Evolutionary conservation across 1,140 invertebrate genomes (phyloP), one percentile per base, ranked within the genome.

Genomic region (Hetaerina americana): DNA sequence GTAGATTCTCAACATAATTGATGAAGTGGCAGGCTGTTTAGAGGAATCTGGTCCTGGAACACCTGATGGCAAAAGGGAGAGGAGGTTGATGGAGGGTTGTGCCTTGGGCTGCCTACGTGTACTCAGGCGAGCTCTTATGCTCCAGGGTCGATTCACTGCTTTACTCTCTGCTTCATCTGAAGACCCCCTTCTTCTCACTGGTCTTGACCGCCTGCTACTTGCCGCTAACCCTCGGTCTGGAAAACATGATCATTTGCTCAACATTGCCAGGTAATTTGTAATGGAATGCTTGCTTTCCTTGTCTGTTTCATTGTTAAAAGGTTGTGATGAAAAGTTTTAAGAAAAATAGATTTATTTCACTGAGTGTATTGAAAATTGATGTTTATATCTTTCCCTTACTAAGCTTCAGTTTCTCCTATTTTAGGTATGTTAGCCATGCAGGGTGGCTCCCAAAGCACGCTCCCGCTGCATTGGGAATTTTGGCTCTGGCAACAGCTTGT

Each of bases 201-300:
- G 89, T 5, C 79, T 96, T 3, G 92, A 90, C 69, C 90, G 92
- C 74, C 85, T 97, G 8, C 81, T 97, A 0, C 79, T 95, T n/a
- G 90, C 90, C 71, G 85, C 93, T 15, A 94, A 95, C 83, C 87
- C 89, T 12, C 82, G 89, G 12, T 89, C 85, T 5, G 87, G 87
- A 2, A 87, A 87, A 76, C 89, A 92, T 0, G 92, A 94, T 78
- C 88, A 94, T 77, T 86, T 94, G 74, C 82, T 93, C 12, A 93
- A 92, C 74, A 86, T 94, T 49, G 85, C 89, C 0, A 92, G 91
- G 81, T 92, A 87, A 74, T 79, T 75, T 57, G 15, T 66, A 67
- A 5, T 28, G 72, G 31, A 49, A 26, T n/a, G n/a, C 72, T 40
- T 40, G 31, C 5, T 40, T 40, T 40, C 15, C 15, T 8, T 15